Evolutionary conservation across 2,888 invertebrate genomes (phyloP), one percentile per base, ranked within the genome.

Genomic region (Scaeva pyrastri): DNA sequence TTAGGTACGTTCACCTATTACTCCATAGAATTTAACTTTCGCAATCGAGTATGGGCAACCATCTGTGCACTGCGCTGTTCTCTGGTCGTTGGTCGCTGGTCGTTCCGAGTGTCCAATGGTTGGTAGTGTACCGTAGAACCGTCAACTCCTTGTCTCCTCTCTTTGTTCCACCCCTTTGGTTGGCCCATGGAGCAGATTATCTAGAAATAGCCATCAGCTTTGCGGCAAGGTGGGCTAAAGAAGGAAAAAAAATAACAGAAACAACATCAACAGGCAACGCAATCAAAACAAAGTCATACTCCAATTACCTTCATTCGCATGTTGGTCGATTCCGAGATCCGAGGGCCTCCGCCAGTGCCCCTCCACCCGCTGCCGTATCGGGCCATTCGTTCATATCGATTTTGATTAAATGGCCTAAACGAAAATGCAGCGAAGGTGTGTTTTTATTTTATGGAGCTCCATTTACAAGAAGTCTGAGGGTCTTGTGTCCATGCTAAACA

Each of bases 321-420:
- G 74, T 75, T 75, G 60, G 71, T 58, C 45, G 56, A 60, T 43
- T 64, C 58, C 52, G 72, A 5, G 31, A n/a, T n/a, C n/a, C n/a
- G n/a, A 31, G 7, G 4, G 31, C 31, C 31, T 6, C 31, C 39
- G 39, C 39, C 39, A 39, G 10, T 2, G 12, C 39, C 39, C 10
- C 39, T 2, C 3, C 12, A 11, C 10, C 11, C 39, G 10, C 39
- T 39, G 10, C 11, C 39, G 10, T 10, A 7, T n/a, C 16, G 26
- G n/a, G 31, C 50, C 55, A 74, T 80, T 66, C 66, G 55, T 72
- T 58, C 31, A 16, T 85, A 85, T 80, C 75, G 75, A 85, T 76
- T 80, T 75, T 68, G 66, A 80, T 76, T 80, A 85, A 85, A 80
- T 85, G 84, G 84, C 62, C 80, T 76, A 80, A 85, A 85, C 71